Evolutionary conservation across 2,888 invertebrate species (phyloP).

Genomic region (Neoaliturus tenellus): DNA sequence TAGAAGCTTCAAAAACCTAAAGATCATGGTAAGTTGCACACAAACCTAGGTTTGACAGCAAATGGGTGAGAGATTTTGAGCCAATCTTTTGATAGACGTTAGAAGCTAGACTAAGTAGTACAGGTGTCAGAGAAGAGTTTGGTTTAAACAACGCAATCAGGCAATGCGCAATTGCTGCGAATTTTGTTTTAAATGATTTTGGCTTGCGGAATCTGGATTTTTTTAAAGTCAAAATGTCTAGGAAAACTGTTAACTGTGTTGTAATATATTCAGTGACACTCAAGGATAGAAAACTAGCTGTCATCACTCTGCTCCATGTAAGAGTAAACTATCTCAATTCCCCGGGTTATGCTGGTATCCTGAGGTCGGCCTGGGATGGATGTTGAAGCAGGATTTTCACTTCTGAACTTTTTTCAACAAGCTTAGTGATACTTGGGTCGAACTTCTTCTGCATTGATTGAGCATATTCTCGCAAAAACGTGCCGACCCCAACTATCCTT

Average conservation of each 20-base stretch:
- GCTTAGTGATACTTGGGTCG: neutral
- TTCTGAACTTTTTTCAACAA: neutral
- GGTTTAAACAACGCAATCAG: no score
- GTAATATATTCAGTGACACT: neutral
- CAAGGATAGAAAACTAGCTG: neutral
- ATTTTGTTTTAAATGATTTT: no score
- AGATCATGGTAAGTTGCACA: no score
- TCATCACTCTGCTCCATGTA: constrained; percentile 3
- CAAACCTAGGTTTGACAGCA: no score
- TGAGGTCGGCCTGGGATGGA: neutral
- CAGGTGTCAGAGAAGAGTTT: no score
- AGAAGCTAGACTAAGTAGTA: no score
- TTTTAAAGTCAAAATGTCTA: no score
- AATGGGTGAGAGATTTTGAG: no score
- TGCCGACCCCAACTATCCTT: constrained; percentile 5
- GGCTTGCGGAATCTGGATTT: no score
- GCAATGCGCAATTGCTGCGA: no score
- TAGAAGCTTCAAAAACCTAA: no score
- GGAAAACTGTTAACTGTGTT: neutral
- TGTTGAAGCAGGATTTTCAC: constrained; percentile 7
- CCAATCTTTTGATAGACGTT: no score
- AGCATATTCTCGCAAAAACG: neutral
- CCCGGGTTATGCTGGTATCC: neutral
- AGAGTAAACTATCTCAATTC: neutral
- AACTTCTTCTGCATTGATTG: neutral